Evolutionary conservation across 2,888 invertebrate species (phyloP).

Genomic region (Meliscaeva auricollis): DNA sequence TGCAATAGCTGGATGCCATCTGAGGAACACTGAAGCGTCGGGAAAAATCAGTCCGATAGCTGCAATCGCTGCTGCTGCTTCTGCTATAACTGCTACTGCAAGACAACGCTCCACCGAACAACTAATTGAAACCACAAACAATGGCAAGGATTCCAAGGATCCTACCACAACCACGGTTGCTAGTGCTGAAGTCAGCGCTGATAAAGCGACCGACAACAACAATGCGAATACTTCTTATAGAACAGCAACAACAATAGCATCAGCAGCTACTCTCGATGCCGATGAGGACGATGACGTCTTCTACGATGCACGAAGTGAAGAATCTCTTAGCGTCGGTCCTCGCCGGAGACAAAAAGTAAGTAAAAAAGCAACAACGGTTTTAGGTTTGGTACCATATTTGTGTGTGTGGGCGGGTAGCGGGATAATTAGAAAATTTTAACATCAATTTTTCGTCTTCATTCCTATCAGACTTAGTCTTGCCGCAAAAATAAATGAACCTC

Average conservation of each 20-base stretch:
- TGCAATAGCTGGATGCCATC: constrained; percentile 52
- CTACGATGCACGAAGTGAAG: constrained; percentile 82
- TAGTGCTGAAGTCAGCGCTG: constrained; percentile 42
- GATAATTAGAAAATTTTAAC: constrained; percentile 62
- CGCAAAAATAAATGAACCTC: neutral
- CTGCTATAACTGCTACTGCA: constrained; percentile 19
- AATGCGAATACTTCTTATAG: constrained; percentile 35
- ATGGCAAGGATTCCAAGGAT: constrained; percentile 60
- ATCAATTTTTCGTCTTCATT: constrained; percentile 5
- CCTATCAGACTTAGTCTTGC: neutral
- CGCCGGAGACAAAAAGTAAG: constrained; percentile 61
- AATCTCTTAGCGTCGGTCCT: constrained; percentile 77
- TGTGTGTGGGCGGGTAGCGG: neutral
- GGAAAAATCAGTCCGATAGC: constrained; percentile 67
- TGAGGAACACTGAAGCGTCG: constrained; percentile 58
- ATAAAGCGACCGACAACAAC: constrained; percentile 49
- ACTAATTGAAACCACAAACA: constrained; percentile 71
- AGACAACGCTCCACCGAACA: constrained; percentile 63
- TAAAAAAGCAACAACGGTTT: constrained; percentile 16
- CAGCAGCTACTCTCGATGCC: constrained; percentile 73
- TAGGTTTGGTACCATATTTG: constrained; percentile 11
- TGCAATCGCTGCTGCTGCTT: constrained; percentile 44
- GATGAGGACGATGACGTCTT: constrained; percentile 83
- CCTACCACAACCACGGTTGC: constrained; percentile 16
- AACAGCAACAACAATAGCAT: constrained; percentile 58